These are phyloP conservation scores for Metaphire vulgaris DNA, from an alignment of 1,140 invertebrate genomes.

Conservation along the genomic window DNA sequence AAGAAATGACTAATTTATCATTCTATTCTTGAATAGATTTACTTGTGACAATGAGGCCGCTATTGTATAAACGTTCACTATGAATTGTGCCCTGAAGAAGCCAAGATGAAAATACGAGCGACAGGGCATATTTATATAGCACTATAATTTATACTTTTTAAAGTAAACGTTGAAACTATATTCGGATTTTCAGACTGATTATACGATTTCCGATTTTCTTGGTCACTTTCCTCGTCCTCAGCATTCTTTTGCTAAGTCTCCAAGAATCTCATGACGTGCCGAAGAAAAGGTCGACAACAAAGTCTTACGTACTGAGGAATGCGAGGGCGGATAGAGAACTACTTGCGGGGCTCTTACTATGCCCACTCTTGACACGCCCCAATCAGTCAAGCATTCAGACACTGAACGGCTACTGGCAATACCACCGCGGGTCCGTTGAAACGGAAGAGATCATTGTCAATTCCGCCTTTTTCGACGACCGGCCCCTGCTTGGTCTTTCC, in stretches of 20 bases:
- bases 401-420: not conserved
- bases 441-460: constrained; percentile 10
- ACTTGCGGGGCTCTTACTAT: not conserved
- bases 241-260: not conserved
- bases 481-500: not conserved
- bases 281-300: too few relatives aligned
- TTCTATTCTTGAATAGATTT: too few relatives aligned
- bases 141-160: not conserved
- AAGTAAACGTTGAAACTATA: too few relatives aligned
- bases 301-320: too few relatives aligned
- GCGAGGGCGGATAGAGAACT: too few relatives aligned
- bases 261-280: too few relatives aligned
- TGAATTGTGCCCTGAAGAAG: too few relatives aligned
- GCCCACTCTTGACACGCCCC: not conserved
- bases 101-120: too few relatives aligned
- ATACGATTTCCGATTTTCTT: not conserved
- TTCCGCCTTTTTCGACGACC: constrained; percentile 23
- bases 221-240: not conserved
- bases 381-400: not conserved
- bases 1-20: too few relatives aligned
- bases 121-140: not conserved
- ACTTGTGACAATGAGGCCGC: too few relatives aligned
- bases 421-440: not conserved
- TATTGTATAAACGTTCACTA: too few relatives aligned
- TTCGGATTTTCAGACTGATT: not conserved